Evolutionary conservation across 1,140 invertebrate genomes (phyloP), one percentile per base, ranked within the genome.

Genomic region (Hypsibius dujardini): DNA sequence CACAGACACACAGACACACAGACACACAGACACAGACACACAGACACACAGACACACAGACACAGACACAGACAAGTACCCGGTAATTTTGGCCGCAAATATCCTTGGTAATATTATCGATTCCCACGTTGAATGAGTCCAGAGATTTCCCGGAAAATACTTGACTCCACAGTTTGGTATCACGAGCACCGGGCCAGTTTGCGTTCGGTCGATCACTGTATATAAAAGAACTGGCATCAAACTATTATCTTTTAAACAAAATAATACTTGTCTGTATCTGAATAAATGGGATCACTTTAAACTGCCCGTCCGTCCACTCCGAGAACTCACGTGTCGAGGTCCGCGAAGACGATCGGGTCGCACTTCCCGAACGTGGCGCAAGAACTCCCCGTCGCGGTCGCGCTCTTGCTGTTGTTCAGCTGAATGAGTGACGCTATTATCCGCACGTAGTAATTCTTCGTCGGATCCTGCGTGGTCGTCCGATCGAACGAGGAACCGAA

Each of bases 291-390:
- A 28, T 28, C 28, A 28, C 28, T 28, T 28, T 28, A 28, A 28
- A 28, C 28, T 28, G 28, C 28, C 28, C 28, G 28, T 56, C 0
- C 0, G n/a, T n/a, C 7, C 50, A 56, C 7, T 7, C 50, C n/a
- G 7, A 56, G n/a, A 12, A 56, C 62, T 67, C 42, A 67, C 62
- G 62, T 67, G 42, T 67, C 62, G 3, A 67, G 62, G 45, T 67
- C 45, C 3, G 62, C 62, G 42, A 15, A 67, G 62, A 67, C 42
- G 62, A 67, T 12, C 12, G 62, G 62, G 45, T 67, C 62, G 42
- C 62, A 67, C 3, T 67, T 12, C 12, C 62, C 62, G 45, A 67
- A 67, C 3, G 62, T 15, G 42, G 12, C 42, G 42, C 62, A 67
- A 12, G 12, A 15, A 42, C 62, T 67, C 0, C 62, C 62, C 62